Evolutionary conservation across 2,888 invertebrate genomes (phyloP).

Genomic region (Campopleginae sp.): DNA sequence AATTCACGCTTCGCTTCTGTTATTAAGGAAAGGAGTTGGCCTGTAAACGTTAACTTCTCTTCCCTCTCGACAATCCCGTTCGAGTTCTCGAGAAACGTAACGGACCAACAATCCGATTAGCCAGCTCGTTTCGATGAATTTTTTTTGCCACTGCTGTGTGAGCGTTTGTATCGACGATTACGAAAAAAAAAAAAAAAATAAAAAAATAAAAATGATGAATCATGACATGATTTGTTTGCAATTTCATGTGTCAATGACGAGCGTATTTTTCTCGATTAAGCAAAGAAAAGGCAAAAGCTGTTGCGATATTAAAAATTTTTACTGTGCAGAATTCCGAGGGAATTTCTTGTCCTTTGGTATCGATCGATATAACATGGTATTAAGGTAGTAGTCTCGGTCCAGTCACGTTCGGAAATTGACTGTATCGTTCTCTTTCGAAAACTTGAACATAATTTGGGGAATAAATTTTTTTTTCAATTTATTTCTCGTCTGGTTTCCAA

Average conservation of each 20-base stretch:
- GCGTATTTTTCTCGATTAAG: neutral
- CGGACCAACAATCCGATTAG: conserved; percentile 41
- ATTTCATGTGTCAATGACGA: neutral
- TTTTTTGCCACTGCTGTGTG: neutral
- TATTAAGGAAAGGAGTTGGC: conserved; percentile 55
- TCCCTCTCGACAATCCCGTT: neutral
- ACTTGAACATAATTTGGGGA: too few relatives aligned
- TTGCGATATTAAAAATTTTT: neutral
- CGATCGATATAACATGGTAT: neutral
- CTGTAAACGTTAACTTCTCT: conserved; percentile 44
- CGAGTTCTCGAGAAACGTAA: conserved; percentile 6
- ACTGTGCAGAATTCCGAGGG: neutral
- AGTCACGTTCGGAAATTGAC: too few relatives aligned
- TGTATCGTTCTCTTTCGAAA: too few relatives aligned
- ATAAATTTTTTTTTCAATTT: too few relatives aligned
- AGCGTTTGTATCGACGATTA: neutral
- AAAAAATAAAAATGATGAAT: neutral
- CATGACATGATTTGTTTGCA: neutral
- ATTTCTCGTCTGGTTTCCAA: too few relatives aligned
- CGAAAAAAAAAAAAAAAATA: neutral
- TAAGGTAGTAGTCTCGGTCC: too few relatives aligned
- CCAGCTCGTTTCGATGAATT: conserved; percentile 41
- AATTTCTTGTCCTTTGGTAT: neutral
- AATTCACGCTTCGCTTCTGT: conserved; percentile 56
- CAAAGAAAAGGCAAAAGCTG: neutral